phyloP scores from a whole-genome alignment of 2,888 invertebrate genomes.

The Chaitophorus viminalis region DNA sequence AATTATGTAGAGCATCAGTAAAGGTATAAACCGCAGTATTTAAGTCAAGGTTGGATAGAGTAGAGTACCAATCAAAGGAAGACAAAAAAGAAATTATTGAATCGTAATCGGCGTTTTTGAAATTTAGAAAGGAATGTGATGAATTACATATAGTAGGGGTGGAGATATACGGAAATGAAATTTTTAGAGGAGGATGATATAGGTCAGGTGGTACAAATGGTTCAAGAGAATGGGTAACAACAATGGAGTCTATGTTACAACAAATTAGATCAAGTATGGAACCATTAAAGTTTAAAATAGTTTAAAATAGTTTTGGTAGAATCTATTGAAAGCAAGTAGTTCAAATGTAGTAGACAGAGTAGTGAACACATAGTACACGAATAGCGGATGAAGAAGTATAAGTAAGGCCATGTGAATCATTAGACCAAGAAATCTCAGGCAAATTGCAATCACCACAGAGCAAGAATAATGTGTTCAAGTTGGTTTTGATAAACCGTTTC shows the following conservation, averaged over 20 bases:
- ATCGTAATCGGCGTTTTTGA: background rate
- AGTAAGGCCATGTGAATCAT: background rate
- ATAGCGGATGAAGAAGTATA: background rate
- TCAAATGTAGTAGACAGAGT: too few species aligned
- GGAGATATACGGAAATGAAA: background rate
- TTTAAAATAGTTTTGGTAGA: background rate
- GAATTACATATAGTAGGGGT: background rate
- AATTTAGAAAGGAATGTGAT: background rate
- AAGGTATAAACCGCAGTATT: background rate
- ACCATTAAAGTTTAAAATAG: background rate
- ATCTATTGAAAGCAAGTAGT: background rate
- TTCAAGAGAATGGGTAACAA: background rate
- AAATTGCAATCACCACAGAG: background rate
- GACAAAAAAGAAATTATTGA: background rate
- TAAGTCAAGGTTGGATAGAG: background rate
- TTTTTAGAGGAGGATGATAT: background rate
- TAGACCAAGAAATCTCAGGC: background rate
- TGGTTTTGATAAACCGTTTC: background rate
- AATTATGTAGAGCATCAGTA: constrained; percentile 17
- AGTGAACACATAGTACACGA: background rate
- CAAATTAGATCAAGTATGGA: constrained; percentile 1
- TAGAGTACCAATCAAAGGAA: constrained; percentile 1
- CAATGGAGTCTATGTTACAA: background rate
- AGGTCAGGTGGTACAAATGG: constrained; percentile 11
- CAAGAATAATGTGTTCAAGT: background rate